phyloP scores from a whole-genome alignment of 2,797 vertebrate genomes.

The Varecia variegata region DNA sequence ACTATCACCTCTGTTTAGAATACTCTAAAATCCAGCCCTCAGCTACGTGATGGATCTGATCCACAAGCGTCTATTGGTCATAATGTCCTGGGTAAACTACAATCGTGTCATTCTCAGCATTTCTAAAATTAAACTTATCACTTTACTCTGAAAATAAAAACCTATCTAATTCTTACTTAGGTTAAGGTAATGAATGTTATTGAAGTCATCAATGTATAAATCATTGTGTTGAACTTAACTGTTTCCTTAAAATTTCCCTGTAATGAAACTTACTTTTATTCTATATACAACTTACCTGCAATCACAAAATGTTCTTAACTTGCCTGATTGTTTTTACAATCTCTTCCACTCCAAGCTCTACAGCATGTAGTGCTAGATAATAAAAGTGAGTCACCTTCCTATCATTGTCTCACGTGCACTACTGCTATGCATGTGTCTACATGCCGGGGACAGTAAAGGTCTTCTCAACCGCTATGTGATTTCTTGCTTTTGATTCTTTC shows the following conservation, averaged over 20 bases:
- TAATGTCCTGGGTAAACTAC: not conserved
- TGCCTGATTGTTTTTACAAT: not conserved
- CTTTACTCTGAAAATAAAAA: not conserved
- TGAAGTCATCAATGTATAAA: not conserved
- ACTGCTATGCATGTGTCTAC: not conserved
- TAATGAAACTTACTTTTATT: slow-evolving; percentile 22
- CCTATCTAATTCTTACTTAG: not conserved
- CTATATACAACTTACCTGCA: not conserved
- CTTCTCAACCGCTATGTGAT: not conserved
- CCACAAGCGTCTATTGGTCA: not conserved
- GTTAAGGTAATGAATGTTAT: not conserved
- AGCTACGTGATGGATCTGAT: not conserved
- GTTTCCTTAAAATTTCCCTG: not conserved
- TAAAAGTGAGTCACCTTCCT: not conserved
- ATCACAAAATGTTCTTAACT: not conserved
- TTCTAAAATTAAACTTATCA: not conserved
- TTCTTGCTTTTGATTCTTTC: not conserved
- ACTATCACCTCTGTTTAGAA: not conserved
- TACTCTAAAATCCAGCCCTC: not conserved
- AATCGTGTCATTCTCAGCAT: not conserved
- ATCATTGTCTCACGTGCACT: not conserved
- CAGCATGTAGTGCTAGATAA: not conserved
- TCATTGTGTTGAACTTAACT: not conserved
- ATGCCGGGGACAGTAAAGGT: not conserved
- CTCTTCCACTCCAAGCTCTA: not conserved